Percentiles rank a stretch among this genome's conserved stretches.
Evolutionary conservation across 35 echinoderm and acorn worm genomes (phyloP).

Genomic region (Hemicentrotus pulcherrimus): DNA sequence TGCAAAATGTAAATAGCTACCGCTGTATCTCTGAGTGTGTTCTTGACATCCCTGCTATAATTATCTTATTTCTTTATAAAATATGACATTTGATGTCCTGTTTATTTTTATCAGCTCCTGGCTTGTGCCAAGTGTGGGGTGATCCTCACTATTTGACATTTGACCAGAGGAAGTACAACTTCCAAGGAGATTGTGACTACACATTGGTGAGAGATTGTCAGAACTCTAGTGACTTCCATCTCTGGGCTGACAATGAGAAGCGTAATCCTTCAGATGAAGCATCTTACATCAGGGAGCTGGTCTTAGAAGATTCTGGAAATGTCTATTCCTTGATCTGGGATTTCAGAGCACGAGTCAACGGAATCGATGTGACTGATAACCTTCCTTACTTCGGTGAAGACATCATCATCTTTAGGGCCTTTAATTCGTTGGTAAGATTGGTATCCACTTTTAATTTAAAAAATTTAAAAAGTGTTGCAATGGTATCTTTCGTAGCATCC

Average conservation of each 20-base stretch:
- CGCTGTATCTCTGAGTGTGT: too few relatives aligned
- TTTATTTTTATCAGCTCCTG: constrained; percentile 52
- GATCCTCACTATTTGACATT: constrained; percentile 88
- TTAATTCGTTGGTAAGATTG: constrained; percentile 24
- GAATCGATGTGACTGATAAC: constrained; percentile 24
- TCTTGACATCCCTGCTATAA: too few relatives aligned
- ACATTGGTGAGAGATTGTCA: constrained; percentile 74
- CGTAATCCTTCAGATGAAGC: constrained; percentile 66
- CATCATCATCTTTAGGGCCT: constrained; percentile 32
- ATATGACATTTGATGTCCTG: neutral
- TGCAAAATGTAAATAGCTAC: too few relatives aligned
- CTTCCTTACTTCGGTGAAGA: constrained; percentile 32
- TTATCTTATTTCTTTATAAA: too few relatives aligned
- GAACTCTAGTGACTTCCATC: constrained; percentile 49
- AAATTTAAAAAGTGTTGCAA: too few relatives aligned
- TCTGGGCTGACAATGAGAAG: constrained; percentile 77
- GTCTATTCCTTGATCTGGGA: constrained; percentile 65
- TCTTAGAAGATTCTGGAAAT: constrained; percentile 48
- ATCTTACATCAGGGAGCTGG: constrained; percentile 56
- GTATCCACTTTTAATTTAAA: neutral
- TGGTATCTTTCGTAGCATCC: too few relatives aligned
- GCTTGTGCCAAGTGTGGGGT: constrained; percentile 72
- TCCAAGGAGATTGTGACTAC: constrained; percentile 90
- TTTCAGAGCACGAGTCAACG: constrained; percentile 62
- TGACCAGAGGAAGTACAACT: constrained; percentile 68